phyloP scores from a whole-genome alignment of 2,113 vertebrate genomes.

The Gymnorhina tibicen region DNA sequence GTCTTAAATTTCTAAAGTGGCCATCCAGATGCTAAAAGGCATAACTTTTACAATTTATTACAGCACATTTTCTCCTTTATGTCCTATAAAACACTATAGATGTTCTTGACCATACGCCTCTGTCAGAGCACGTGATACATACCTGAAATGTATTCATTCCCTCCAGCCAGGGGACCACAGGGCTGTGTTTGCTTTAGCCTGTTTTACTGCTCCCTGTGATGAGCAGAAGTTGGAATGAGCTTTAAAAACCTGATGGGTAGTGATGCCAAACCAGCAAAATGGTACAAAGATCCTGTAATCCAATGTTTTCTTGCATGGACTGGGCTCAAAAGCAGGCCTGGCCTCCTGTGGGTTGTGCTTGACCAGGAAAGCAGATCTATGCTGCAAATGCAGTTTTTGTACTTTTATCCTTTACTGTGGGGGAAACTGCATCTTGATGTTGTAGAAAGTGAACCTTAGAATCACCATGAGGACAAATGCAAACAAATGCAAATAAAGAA shows the following conservation, averaged over 20 bases:
- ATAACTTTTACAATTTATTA: constrained; percentile 9
- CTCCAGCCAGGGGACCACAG: neutral
- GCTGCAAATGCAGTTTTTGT: neutral
- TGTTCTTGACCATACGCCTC: neutral
- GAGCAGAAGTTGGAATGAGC: neutral
- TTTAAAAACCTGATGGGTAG: neutral
- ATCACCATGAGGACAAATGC: neutral
- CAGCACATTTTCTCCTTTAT: constrained; percentile 5
- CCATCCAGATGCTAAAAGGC: neutral
- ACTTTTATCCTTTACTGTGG: neutral
- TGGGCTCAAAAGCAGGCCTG: neutral
- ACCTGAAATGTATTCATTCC: neutral
- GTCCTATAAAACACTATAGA: neutral
- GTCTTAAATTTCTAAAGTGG: constrained; percentile 7
- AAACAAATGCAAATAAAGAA: neutral
- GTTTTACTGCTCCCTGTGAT: neutral
- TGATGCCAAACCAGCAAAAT: neutral
- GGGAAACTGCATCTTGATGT: neutral
- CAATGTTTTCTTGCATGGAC: neutral
- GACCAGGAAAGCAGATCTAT: neutral
- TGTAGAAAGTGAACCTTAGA: neutral
- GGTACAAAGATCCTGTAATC: neutral
- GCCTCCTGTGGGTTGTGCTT: neutral
- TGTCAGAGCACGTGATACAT: neutral
- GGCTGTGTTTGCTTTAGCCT: neutral